Base-by-base conservation (phyloP, 2,113 vertebrate species). In the Corynorhinus townsendii region DNA sequence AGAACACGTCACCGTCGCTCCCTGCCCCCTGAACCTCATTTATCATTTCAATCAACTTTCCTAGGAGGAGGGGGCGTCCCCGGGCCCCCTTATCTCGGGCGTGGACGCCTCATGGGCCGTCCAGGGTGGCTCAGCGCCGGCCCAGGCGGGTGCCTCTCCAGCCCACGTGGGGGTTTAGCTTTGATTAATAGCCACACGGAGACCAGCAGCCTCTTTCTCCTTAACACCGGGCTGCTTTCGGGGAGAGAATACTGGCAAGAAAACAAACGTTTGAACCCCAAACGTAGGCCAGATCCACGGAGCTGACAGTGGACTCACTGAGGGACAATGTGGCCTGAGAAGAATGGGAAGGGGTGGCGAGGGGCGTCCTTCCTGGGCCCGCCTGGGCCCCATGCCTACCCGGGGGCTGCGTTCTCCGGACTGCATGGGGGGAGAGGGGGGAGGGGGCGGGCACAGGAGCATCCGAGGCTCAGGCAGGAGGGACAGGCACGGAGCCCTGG, bases 31-130 rank as follows among this genome's bases (percentile, higher is more conserved):
- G 77, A 94, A 45, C 59, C 66, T 90, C 95, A 88, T 97, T 84
- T 33, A 90, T 97, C 93, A 95, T 81, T 96, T 96, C 96, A 95
- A 93, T 91, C 95, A 97, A 96, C 94, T 92, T 94, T 87, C 40
- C 14, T 43, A 45, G 68, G 76, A 45, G 43, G 45, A 30, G 56
- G 54, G 40, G 56, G 64, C 81, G 86, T 96, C 84, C 94, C 87
- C 7, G 56, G 87, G 64, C 19, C 66, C 72, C 87, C 83, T 84
- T 62, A 87, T 87, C 86, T 91, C 71, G 73, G 89, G 33, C 62
- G 0, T 72, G 59, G 64, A 73, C 52, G 54, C 5, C 2, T 80
- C 80, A 87, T 89, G 69, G 86, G 40, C 66, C 62, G 95, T 86
- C 89, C 94, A 89, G 38, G 56, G 54, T 77, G 68, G 77, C 40